Percentiles rank a stretch among this genome's conserved stretches.
Evolutionary conservation across 2,888 invertebrate genomes (phyloP).

Genomic region (Tenodera sinensis): DNA sequence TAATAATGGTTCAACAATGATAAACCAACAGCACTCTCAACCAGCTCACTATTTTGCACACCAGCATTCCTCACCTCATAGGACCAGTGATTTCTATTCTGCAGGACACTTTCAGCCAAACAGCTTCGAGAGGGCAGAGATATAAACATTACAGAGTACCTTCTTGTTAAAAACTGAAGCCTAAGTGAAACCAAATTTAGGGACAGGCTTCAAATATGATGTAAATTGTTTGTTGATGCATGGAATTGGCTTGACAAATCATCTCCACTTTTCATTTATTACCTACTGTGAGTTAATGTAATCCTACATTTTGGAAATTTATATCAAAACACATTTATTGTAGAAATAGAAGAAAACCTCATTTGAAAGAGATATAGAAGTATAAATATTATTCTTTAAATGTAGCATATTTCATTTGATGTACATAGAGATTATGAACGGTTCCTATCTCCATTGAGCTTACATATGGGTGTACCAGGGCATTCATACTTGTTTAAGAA

Average conservation of each 20-base stretch:
- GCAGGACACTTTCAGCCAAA: conserved; percentile 29
- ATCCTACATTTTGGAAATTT: background rate
- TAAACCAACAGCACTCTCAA: conserved; percentile 13
- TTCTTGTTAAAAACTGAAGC: background rate
- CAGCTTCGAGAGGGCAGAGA: conserved; percentile 31
- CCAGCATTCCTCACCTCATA: background rate
- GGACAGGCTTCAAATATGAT: background rate
- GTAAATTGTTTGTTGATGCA: background rate
- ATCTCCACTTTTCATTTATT: background rate
- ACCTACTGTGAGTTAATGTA: background rate
- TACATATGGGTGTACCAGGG: background rate
- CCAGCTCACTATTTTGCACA: conserved; percentile 16
- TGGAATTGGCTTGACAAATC: background rate
- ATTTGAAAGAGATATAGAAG: background rate
- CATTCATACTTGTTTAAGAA: background rate
- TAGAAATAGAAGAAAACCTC: background rate
- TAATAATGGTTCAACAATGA: conserved; percentile 36
- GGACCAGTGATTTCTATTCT: conserved; percentile 18
- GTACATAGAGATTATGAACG: background rate
- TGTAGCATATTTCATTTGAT: background rate
- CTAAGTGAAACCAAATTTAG: background rate
- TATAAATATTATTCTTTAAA: background rate
- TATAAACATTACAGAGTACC: conserved; percentile 14
- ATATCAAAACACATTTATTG: background rate
- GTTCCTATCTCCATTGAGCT: background rate